Base-by-base conservation (phyloP, 2,113 vertebrate species). In the Nothobranchius furzeri region DNA sequence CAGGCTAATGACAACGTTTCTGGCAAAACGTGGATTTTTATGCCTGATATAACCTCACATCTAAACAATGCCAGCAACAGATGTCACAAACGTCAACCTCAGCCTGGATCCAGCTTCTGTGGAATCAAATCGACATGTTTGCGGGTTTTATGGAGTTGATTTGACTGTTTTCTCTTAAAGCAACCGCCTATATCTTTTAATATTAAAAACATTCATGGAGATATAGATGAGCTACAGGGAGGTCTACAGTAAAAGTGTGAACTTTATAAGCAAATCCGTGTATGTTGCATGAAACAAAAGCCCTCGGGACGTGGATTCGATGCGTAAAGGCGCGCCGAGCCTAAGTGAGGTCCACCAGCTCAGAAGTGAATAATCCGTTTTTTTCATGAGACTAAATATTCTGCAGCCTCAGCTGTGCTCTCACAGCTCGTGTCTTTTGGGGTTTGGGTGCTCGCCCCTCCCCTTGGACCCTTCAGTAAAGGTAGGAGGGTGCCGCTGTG, bases 401-500 rank as follows among this genome's bases (percentile, higher is more conserved):
- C 81, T 30, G 65, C 48, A 14, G 67, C 47, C 61, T 89, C 84
- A 3, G 68, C 58, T 59, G 71, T 86, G 80, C 73, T 87, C n/a
- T 86, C 87, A 46, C 81, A 86, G 80, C 87, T 89, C 0, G 83
- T 84, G 48, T 87, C 85, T 78, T 73, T 54, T 9, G 82, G 75
- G 42, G 64, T 73, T 63, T 65, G 80, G 36, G 94, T 91, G 90
- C 85, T 94, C 83, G 91, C 91, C 89, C 75, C 92, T 93, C 79
- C 95, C 88, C 60, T 92, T 24, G 94, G 87, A 72, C 94, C 92
- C 12, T 94, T 93, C 68, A 95, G 87, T 40, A 96, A 88, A 4
- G 95, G 94, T 79, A 95, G 94, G 86, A 92, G 91, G 51, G 94
- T 94, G 69, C 96, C 95, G 62, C 95, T 95, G 83, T 95, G 93